Percentiles rank a stretch among this genome's conserved stretches.
phyloP scores from a whole-genome alignment of 2,888 invertebrate species.

The Tineola bisselliella region DNA sequence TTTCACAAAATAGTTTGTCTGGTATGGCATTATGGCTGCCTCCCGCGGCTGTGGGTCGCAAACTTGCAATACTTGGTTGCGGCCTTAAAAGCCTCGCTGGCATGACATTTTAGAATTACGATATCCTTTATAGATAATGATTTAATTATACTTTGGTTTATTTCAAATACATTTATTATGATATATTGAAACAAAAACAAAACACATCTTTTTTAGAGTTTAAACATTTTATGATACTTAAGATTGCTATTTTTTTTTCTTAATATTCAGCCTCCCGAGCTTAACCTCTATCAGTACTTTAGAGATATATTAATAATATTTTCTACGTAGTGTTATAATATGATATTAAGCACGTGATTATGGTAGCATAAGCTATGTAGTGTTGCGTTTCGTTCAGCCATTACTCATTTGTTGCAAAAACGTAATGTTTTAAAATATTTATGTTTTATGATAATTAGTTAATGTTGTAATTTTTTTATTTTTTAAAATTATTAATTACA shows the following conservation, averaged over 20 bases:
- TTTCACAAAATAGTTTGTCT: background rate
- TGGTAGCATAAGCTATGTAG: background rate
- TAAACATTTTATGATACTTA: no score
- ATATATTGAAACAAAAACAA: no score
- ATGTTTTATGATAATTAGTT: background rate
- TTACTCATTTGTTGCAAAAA: background rate
- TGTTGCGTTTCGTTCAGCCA: background rate
- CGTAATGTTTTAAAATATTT: background rate
- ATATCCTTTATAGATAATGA: background rate
- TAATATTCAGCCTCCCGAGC: no score
- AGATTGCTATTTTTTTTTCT: no score
- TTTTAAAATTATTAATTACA: background rate
- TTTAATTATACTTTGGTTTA: background rate
- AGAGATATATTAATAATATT: no score
- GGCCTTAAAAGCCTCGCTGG: background rate
- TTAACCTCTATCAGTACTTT: no score
- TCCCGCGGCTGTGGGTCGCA: constrained; percentile 5
- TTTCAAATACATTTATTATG: no score
- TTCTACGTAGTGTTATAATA: background rate
- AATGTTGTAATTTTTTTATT: background rate
- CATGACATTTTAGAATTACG: constrained; percentile 3
- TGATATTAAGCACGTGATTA: background rate
- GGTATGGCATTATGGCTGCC: background rate
- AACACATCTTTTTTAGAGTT: no score
- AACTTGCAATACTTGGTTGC: background rate